These are phyloP conservation scores for Hirtodrosophila cameraria DNA, from an alignment of 2,888 invertebrate species.

Conservation along the genomic window DNA sequence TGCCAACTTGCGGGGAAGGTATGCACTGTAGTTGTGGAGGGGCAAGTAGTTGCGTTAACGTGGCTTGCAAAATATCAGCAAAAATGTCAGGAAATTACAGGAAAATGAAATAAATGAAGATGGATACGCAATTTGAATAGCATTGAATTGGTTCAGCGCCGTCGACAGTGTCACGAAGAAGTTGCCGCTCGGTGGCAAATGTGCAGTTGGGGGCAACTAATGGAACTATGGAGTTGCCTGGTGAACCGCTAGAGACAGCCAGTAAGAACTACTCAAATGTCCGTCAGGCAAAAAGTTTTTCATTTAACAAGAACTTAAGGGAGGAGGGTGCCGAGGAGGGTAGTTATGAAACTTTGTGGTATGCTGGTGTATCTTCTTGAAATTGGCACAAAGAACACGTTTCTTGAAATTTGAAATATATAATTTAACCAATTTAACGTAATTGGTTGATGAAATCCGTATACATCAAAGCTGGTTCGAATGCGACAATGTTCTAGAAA, in stretches of 20 bases:
- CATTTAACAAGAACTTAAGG: constrained; percentile 15
- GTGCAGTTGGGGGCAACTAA: constrained; percentile 1
- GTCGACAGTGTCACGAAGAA: constrained; percentile 47
- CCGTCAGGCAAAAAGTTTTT: neutral
- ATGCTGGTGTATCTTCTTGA: neutral
- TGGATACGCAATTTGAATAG: constrained; percentile 79
- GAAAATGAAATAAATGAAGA: constrained; percentile 80
- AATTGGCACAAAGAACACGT: neutral
- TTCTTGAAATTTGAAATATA: no score
- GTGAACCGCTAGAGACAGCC: no score
- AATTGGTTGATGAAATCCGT: no score
- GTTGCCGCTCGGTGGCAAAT: neutral
- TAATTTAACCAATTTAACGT: no score
- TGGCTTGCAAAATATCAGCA: constrained; percentile 58
- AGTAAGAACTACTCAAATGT: constrained; percentile 1
- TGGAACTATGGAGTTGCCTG: neutral
- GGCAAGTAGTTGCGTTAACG: constrained; percentile 27
- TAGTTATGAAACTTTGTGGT: no score
- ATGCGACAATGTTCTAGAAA: no score
- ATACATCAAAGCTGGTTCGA: no score
- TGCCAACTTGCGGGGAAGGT: constrained; percentile 17
- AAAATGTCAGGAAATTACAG: constrained; percentile 78
- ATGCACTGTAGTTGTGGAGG: neutral
- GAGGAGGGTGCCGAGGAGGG: neutral
- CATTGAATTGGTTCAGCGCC: constrained; percentile 63